phyloP scores from a whole-genome alignment of 2,797 vertebrate genomes.

The Eulemur coronatus region DNA sequence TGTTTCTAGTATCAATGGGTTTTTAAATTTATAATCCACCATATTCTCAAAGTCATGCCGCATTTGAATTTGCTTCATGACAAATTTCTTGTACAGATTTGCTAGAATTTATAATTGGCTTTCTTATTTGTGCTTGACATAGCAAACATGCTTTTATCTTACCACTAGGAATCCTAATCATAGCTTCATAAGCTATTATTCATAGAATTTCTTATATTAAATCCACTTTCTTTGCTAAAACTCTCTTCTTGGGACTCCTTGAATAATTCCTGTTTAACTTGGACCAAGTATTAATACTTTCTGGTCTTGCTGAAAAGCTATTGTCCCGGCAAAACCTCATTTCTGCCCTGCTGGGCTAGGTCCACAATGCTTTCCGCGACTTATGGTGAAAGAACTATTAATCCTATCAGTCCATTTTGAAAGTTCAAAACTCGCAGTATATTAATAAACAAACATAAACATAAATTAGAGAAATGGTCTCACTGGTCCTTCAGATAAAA shows the following conservation, averaged over 20 bases:
- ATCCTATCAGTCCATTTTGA: background rate
- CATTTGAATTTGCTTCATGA: background rate
- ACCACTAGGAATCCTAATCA: background rate
- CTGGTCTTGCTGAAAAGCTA: background rate
- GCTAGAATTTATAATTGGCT: background rate
- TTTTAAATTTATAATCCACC: background rate
- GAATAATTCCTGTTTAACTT: background rate
- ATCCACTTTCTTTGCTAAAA: background rate
- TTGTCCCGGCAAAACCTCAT: background rate
- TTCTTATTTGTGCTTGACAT: background rate
- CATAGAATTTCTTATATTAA: background rate
- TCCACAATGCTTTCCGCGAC: background rate
- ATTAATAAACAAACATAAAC: background rate
- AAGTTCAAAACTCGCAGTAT: background rate
- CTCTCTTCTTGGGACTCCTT: background rate
- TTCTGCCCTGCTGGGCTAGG: background rate
- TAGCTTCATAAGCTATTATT: background rate
- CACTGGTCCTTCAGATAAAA: background rate
- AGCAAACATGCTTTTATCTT: background rate
- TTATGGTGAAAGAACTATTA: background rate
- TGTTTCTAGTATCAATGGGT: background rate
- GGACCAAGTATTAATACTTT: background rate
- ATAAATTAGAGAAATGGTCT: background rate
- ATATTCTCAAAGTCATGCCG: background rate
- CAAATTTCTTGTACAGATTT: background rate